These are phyloP conservation scores for Cremastinae sp. DNA, from an alignment of 2,888 invertebrate genomes.

Conservation along the genomic window DNA sequence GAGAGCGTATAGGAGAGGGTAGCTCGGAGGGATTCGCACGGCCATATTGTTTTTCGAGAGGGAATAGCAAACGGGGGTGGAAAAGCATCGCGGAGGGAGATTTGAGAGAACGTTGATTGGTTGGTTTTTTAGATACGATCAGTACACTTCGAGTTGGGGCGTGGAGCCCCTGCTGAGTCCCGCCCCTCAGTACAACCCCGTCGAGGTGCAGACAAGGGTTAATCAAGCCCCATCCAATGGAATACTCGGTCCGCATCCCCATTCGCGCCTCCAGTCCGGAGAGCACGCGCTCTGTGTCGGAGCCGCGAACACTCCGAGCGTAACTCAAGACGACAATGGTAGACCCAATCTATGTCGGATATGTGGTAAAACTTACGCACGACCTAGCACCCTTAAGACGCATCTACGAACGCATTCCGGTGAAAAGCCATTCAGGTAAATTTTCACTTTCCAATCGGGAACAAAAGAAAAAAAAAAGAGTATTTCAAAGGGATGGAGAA, in stretches of 20 bases:
- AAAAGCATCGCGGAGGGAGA: slow-evolving; percentile 16
- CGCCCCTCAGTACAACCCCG: slow-evolving; percentile 79
- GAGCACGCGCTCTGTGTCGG: slow-evolving; percentile 81
- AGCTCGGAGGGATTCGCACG: slow-evolving; percentile 21
- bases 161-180: slow-evolving; percentile 79
- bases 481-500: neutral
- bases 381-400: slow-evolving; percentile 98
- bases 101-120: slow-evolving; percentile 22
- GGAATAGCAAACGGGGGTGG: neutral
- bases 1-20: slow-evolving; percentile 40
- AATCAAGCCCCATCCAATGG: slow-evolving; percentile 78
- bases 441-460: slow-evolving; percentile 13
- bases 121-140: slow-evolving; percentile 74
- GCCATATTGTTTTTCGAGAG: slow-evolving; percentile 26
- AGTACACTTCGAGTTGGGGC: slow-evolving; percentile 79
- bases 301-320: slow-evolving; percentile 81
- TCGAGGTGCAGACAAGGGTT: slow-evolving; percentile 76
- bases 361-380: slow-evolving; percentile 97
- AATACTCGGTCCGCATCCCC: slow-evolving; percentile 76
- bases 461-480: slow-evolving; percentile 5
- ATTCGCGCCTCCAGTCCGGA: slow-evolving; percentile 73
- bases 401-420: slow-evolving; percentile 98
- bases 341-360: slow-evolving; percentile 95
- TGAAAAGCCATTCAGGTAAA: slow-evolving; percentile 91
- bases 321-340: slow-evolving; percentile 87